These are phyloP conservation scores for Piaya cayana DNA, from an alignment of 2,113 vertebrate genomes.

Conservation along the genomic window DNA sequence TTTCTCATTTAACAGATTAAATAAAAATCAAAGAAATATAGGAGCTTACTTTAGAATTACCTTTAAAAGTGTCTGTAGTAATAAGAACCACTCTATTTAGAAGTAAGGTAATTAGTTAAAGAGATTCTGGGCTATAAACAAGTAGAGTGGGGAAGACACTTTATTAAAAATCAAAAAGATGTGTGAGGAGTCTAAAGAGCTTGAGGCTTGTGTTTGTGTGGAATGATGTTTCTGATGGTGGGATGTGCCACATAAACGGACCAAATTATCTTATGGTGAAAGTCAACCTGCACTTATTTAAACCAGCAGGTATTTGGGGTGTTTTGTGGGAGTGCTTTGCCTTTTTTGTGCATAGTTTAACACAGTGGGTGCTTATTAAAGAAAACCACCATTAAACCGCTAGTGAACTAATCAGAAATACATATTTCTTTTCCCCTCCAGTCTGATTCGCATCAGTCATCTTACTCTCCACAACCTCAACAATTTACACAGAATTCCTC, in stretches of 20 bases:
- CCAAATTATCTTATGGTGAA: not conserved
- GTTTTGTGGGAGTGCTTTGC: not conserved
- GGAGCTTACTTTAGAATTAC: not conserved
- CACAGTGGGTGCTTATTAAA: not conserved
- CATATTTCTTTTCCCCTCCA: slow-evolving; percentile 67
- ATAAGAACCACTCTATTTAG: not conserved
- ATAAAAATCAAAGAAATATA: not conserved
- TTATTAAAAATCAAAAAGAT: not conserved
- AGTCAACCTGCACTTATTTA: not conserved
- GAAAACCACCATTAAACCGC: not conserved
- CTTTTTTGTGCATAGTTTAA: not conserved
- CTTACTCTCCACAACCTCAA: slow-evolving; percentile 90
- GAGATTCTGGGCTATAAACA: not conserved
- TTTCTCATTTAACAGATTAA: not conserved
- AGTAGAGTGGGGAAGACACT: not conserved
- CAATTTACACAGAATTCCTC: slow-evolving; percentile 83
- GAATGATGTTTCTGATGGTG: not conserved
- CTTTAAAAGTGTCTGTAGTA: not conserved
- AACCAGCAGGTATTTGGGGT: not conserved
- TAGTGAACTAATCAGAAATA: slow-evolving; percentile 67
- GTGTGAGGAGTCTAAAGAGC: not conserved
- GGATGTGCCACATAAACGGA: not conserved
- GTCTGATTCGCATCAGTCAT: slow-evolving; percentile 93
- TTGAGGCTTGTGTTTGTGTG: not conserved
- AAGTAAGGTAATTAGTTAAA: not conserved